Evolutionary conservation across 92 coral and sea anemone species (phyloP), one percentile per base, ranked within the genome.

Genomic region (Siderastrea radians): DNA sequence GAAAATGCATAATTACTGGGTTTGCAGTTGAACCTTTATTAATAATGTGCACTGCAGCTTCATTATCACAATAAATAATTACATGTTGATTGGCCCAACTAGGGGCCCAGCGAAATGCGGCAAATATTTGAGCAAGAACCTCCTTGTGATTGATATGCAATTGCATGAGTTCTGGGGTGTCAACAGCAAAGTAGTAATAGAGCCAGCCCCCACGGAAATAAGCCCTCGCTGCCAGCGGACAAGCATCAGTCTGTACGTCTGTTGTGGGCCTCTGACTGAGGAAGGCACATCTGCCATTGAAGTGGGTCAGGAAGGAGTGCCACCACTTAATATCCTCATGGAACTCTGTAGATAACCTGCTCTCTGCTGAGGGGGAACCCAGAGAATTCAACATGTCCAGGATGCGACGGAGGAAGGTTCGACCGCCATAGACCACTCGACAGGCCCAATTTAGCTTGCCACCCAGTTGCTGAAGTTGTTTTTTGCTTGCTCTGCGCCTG

Each of bases 201-300:
- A 26, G 38, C 38, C 38, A 26, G 38, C 38, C 38, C 38, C 38
- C 38, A 26, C 38, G 38, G 38, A 26, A 26, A 26, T 26, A 26
- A 26, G 38, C 38, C 38, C 38, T 26, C 38, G 38, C 38, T 26
- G 38, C 38, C 38, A 26, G 38, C 38, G 38, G 69, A 0, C 90
- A 87, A 7, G 90, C 80, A 59, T 87, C 90, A 4, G 85, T 87
- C 14, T 64, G 49, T 2, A 87, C 91, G 61, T 87, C 91, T 4
- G 73, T 26, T 26, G 49, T 10, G 81, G 69, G 73, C 81, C 86
- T 11, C 19, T 57, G 85, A 14, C 61, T 2, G 61, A 57, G 61
- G 14, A 57, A 57, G 61, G 9, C 14, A 14, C 61, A 57, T 57
- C 14, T 57, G 61, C 61, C 61, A 57, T 57, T 57, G 61, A 57